Conservation (phyloP, 2,797 vertebrate genomes). For the Sciurus carolinensis region DNA sequence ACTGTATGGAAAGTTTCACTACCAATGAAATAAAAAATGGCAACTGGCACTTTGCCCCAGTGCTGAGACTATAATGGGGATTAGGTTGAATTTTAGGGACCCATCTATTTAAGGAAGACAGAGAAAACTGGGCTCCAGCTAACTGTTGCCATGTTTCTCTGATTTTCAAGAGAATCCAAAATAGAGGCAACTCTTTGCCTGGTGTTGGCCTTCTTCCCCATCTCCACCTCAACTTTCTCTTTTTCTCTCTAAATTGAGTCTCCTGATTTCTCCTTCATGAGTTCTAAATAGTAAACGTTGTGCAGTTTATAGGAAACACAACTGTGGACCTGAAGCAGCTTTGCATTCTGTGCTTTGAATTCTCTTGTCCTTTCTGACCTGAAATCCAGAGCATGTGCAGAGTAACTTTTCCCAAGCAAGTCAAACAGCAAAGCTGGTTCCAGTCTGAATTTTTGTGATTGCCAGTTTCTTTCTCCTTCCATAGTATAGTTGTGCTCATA, state of each 20-base stretch:
- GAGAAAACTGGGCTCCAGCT: neutral
- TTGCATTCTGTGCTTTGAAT: neutral
- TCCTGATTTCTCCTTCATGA: neutral
- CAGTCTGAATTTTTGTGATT: neutral
- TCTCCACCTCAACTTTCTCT: neutral
- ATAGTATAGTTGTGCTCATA: accelerated
- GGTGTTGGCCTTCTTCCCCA: accelerated
- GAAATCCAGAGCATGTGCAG: neutral
- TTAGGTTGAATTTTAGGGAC: neutral
- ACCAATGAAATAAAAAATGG: slow-evolving; percentile 13
- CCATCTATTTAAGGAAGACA: neutral
- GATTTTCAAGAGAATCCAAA: neutral
- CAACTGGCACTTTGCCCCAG: neutral
- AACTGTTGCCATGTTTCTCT: neutral
- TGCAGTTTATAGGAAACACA: neutral
- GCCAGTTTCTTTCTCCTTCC: neutral
- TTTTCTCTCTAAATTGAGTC: neutral
- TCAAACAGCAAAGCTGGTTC: neutral
- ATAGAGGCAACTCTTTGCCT: too few relatives aligned
- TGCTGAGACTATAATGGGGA: neutral
- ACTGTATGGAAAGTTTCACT: neutral
- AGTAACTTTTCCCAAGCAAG: neutral
- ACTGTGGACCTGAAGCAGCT: accelerated
- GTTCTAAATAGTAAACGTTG: neutral
- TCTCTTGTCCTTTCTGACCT: neutral